Evolutionary conservation across 2,797 vertebrate species (phyloP).

Genomic region (Pteropus rufus): DNA sequence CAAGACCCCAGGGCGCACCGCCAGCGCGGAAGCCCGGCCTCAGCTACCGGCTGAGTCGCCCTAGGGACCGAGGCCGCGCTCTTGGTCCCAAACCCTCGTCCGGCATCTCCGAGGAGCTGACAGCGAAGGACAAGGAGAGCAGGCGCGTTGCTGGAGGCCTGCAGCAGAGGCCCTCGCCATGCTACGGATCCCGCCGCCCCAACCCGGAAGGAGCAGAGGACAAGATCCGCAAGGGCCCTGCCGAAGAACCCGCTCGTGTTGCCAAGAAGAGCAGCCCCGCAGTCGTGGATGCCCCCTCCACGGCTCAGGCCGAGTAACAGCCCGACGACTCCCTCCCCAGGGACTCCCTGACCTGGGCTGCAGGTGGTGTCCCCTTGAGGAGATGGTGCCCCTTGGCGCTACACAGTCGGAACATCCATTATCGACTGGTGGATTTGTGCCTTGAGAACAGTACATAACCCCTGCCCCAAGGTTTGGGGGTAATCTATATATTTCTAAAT

Average conservation of each 20-base stretch:
- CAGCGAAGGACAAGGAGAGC: neutral
- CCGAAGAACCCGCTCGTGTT: neutral
- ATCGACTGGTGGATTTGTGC: neutral
- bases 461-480: neutral
- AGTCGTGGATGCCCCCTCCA: neutral
- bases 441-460: neutral
- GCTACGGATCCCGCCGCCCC: neutral
- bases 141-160: fast-evolving
- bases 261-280: neutral
- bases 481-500: neutral
- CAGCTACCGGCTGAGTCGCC: neutral
- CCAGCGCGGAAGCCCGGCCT: fast-evolving
- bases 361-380: neutral
- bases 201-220: neutral
- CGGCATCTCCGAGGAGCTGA: neutral
- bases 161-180: no score
- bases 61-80: neutral
- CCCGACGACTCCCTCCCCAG: neutral
- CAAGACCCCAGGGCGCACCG: fast-evolving
- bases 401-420: neutral
- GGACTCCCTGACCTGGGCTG: neutral
- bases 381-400: neutral
- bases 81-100: neutral
- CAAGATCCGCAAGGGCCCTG: neutral
- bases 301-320: neutral